Base-by-base conservation (phyloP, 2,888 invertebrate species). In the Cheilosia urbana region DNA sequence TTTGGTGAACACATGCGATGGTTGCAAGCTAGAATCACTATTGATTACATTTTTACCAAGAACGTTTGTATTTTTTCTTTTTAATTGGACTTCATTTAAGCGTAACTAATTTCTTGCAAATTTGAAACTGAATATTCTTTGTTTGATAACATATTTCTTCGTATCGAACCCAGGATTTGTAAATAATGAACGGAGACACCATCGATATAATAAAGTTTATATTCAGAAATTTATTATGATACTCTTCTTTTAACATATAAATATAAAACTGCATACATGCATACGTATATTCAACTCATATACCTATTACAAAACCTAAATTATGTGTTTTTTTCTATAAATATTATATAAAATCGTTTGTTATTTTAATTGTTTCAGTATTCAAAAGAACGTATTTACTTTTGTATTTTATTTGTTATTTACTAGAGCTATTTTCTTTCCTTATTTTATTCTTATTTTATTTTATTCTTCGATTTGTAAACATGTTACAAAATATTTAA, bases 311-410 rank as follows among this genome's bases (percentile, higher is more conserved):
- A 62, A 72, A 62, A 63, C 63, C 55, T 65, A 63, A 47, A 40
- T 42, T 42, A 24, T 49, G 21, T 37, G 21, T 75, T 37, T 34
- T 63, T 51, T 57, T 49, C 17, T 75, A 66, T 65, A 66, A 65
- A 65, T 73, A 7, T 73, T 45, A 73, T 75, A 75, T 75, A 65
- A 75, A 75, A 75, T 75, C 75, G 65, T 75, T 66, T 49, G 40
- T 66, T 37, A 19, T 53, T 17, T 63, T 73, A 73, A 62, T 63
- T 73, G 73, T 73, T 71, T 49, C 71, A 47, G 55, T 63, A 63
- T 47, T 63, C 53, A 63, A 55, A 47, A 63, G 30, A 63, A 55
- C 42, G 49, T 40, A 27, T 58, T 49, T 55, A 40, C n/a, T 65
- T 73, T 55, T 47, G 9, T 47, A 30, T 30, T 15, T 42, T 53